Percentiles rank a stretch among this genome's conserved stretches.
Conservation (phyloP, 2,888 invertebrate species). For the Hoplodrina blanda region DNA sequence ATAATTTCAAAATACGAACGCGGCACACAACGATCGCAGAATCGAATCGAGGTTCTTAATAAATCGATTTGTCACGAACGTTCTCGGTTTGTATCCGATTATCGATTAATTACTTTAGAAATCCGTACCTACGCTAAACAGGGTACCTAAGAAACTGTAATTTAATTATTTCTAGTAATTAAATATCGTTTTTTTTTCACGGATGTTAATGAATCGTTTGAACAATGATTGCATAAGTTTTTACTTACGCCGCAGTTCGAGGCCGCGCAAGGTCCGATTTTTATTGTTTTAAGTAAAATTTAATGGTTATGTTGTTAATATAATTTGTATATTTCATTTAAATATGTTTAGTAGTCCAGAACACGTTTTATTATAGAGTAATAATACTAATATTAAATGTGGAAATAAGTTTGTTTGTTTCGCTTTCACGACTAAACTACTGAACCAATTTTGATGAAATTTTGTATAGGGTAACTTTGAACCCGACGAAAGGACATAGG, state of each 20-base stretch:
- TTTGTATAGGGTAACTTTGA: too few species aligned
- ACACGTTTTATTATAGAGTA: slow-evolving; percentile 50
- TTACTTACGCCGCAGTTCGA: slow-evolving; percentile 10
- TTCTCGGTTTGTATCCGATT: slow-evolving; percentile 52
- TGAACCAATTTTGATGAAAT: too few species aligned
- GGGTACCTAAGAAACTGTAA: slow-evolving; percentile 63
- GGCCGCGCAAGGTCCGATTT: slow-evolving; percentile 31
- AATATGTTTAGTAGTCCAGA: slow-evolving; percentile 45
- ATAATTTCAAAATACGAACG: slow-evolving; percentile 53
- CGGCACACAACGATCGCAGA: slow-evolving; percentile 65
- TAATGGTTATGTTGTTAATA: slow-evolving; percentile 56
- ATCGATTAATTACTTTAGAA: slow-evolving; percentile 56
- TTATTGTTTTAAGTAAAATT: slow-evolving; percentile 43
- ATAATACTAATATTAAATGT: too few species aligned
- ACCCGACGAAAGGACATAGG: too few species aligned
- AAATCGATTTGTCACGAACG: slow-evolving; percentile 75
- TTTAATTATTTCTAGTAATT: slow-evolving; percentile 61
- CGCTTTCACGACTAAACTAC: too few species aligned
- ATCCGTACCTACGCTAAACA: slow-evolving; percentile 59
- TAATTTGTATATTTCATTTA: slow-evolving; percentile 63
- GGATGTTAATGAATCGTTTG: slow-evolving; percentile 34
- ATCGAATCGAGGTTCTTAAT: slow-evolving; percentile 71
- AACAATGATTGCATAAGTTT: slow-evolving; percentile 46
- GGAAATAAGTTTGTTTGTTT: too few species aligned
- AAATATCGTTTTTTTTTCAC: slow-evolving; percentile 54